Evolutionary conservation across 2,888 invertebrate genomes (phyloP), one percentile per base, ranked within the genome.

Genomic region (Aromia moschata): DNA sequence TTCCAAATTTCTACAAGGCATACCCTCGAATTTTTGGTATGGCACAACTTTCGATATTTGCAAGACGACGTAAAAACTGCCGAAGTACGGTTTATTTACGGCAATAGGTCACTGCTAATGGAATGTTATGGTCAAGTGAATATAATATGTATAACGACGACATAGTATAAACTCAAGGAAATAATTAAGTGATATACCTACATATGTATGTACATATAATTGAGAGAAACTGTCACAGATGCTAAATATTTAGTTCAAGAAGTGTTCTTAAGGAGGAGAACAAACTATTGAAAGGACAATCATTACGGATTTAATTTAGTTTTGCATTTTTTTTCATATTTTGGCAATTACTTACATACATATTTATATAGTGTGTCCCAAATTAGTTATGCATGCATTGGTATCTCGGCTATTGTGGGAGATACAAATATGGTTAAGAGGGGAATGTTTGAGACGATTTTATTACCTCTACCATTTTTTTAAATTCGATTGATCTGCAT

Each of bases 81-180:
- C 31, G 15, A n/a, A 12, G 30, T 36, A 14, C n/a, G 10, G n/a
- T 17, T 36, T 38, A 14, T 14, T n/a, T 9, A n/a, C 15, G 25
- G 38, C 25, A 49, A 38, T 49, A 38, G 49, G 49, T 49, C 49
- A 49, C 38, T 49, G 38, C 18, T 49, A 38, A 49, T 49, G 30
- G 49, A 25, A 14, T n/a, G 49, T 25, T 38, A 37, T 30, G 49
- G 25, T 38, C 15, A 25, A 25, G 2, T 25, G 49, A 4, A 12
- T 25, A 38, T 38, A 14, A 25, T 38, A 25, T 38, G 31, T 49
- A 38, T 38, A 7, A 20, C 25, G 14, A 38, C 20, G 49, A 43
- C 14, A 12, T 25, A n/a, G n/a, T n/a, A 43, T 25, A 43, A 43
- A 43, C 20, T 20, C n/a, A 25, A 43, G 5, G 17, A 12, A 43